These are phyloP conservation scores for Acrocyrtus sp. DNA, from an alignment of 2,888 invertebrate genomes.

Conservation along the genomic window DNA sequence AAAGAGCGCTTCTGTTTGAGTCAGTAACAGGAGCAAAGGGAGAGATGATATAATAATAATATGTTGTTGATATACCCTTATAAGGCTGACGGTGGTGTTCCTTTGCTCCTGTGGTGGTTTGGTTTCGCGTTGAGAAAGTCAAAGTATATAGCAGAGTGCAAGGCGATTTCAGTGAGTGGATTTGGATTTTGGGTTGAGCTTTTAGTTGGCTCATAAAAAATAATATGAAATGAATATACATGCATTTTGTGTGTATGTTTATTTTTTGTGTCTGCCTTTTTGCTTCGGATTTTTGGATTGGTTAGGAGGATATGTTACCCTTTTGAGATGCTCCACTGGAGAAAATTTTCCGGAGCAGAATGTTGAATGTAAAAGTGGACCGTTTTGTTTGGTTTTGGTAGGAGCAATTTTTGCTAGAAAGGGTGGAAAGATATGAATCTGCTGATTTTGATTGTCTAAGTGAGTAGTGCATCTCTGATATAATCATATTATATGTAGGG, in stretches of 20 bases:
- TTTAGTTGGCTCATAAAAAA: neutral
- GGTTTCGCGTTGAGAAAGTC: too few species aligned
- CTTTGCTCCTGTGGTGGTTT: too few species aligned
- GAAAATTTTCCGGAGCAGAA: neutral
- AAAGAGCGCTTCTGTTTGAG: neutral
- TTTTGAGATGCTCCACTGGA: neutral
- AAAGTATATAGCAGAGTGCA: neutral
- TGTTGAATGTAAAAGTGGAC: too few species aligned
- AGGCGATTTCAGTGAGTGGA: neutral
- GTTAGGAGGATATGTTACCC: neutral
- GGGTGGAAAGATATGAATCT: neutral
- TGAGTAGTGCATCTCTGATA: too few species aligned
- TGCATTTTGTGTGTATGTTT: neutral
- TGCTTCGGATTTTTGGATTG: neutral
- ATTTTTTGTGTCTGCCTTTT: neutral
- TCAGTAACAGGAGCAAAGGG: conserved; percentile 9
- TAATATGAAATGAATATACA: neutral
- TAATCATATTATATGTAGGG: neutral
- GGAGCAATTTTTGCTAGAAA: neutral
- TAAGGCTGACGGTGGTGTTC: neutral
- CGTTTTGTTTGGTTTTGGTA: neutral
- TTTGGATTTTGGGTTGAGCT: neutral
- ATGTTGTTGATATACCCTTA: neutral
- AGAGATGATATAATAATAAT: neutral
- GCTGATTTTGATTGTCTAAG: neutral